Evolutionary conservation across 2,113 vertebrate genomes (phyloP), one percentile per base, ranked within the genome.

Genomic region (Corvus moneduloides): DNA sequence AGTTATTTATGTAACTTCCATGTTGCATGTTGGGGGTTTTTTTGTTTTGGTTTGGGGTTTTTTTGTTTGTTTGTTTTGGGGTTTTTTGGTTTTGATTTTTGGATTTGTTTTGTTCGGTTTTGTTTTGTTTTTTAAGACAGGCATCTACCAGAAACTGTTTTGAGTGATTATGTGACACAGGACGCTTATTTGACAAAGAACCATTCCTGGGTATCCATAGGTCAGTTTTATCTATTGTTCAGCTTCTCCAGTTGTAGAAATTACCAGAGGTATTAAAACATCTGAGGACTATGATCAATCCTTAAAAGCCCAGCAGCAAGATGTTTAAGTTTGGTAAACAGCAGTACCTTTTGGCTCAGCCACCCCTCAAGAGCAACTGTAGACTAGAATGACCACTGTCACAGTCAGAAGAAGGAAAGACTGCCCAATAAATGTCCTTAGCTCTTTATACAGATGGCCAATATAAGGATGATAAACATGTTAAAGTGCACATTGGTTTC

Each of bases 401-500:
- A 41, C 9, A 62, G 13, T 8, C 22, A 63, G 37, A 37, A 82
- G 41, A 21, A 84, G 20, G 41, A 84, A 73, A 63, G 19, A 18
- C 8, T 84, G 6, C 9, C 9, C 12, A 15, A 41, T 49, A 54
- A 63, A 64, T 28, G 4, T 37, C 20, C 13, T 37, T 32, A 37
- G 14, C 6, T 56, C 13, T 66, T 69, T 20, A 78, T 39, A 22
- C 5, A 64, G 30, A 23, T 0, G 0, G 3, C 6, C 24, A 81
- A 11, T 4, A 59, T 4, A 84, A 16, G 16, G 14, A 55, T 64
- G 11, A 64, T 19, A 43, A 81, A 12, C 6, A 9, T 12, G 2
- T 37, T 69, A 43, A 77, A n/a, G 26, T 55, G 30, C 10, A 23
- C 39, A 39, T 26, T 52, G 16, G 30, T 71, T 69, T 78, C 46